Evolutionary conservation across 2,797 vertebrate genomes (phyloP), one percentile per base, ranked within the genome.

Genomic region (Gouania willdenowi): DNA sequence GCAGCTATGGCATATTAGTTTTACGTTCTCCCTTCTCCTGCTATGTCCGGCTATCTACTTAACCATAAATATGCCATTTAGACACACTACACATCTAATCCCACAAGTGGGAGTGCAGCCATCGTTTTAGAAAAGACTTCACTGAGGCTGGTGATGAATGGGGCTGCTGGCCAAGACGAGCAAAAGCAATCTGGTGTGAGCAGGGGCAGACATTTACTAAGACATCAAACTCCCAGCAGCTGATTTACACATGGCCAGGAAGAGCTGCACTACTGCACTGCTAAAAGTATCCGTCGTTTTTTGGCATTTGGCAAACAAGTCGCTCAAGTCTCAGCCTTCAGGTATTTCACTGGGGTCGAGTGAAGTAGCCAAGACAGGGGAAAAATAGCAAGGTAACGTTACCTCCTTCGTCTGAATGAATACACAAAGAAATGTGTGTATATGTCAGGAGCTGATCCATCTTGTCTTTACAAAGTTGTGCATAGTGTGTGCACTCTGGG

Each of bases 101-200:
- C 23, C 3, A 8, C 41, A 38, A 24, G 14, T 45, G 60, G 68
- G 66, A 51, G 43, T 30, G 21, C 27, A 25, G 64, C 50, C 64
- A 41, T 7, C 17, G 47, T 44, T 69, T 50, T 30, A 41, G 50
- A 49, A 11, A 29, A 36, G 60, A 10, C 14, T 41, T 29, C 52
- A 73, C 77, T 59, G 58, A 75, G 42, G 44, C 10, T 10, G 10
- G 40, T 68, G 72, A 74, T 83, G 70, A 82, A 83, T 82, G 67
- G 61, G 69, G 66, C 77, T 46, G 56, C 63, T 67, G 79, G 83
- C 79, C 71, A 55, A 78, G 20, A 54, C 47, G 29, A 48, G 66
- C 54, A 32, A 56, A 71, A 73, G 71, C 76, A 70, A 71, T 83
- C 66, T 53, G 72, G 65, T 73, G 71, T 53, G 75, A 75, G 57